Evolutionary conservation across 1,140 invertebrate genomes (phyloP), one percentile per base, ranked within the genome.

Genomic region (Telenomus remus): DNA sequence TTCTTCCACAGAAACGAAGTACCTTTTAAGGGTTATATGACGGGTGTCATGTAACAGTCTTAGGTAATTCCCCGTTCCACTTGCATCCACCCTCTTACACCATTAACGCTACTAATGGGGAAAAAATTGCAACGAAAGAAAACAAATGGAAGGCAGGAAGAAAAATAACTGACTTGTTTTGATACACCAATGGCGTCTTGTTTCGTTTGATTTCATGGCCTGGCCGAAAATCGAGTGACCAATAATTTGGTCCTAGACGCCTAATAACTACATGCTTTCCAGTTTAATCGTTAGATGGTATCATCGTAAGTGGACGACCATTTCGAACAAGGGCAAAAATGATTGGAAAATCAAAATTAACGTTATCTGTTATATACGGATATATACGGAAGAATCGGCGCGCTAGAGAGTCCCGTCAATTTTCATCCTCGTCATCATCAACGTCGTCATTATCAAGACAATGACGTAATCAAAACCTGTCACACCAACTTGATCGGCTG

Each of bases 61-160:
- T 34, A 16, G 48, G 66, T 75, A 63, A 69, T 75, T 47, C 49
- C 48, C 42, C 59, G 44, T 49, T 53, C 33, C 35, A 42, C 44
- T 57, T 16, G 33, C 47, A 56, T 47, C 44, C 27, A 59, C 64
- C 59, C 59, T 75, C 64, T 69, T 75, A 60, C 33, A 49, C 59
- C 63, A 75, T 75, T 75, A 75, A 63, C 46, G 71, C 14, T 48
- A 46, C 71, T 75, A 75, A 75, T 75, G 64, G 71, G 50, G 50
- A 37, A 75, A 75, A 75, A 75, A 68, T 68, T 43, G 63, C 43
- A 63, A 50, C 57, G 51, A 68, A 59, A 53, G 27, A 53, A 68
- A 68, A 51, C 71, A 75, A 75, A 69, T 69, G 39, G 47, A 51
- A 44, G 59, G 51, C 44, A 1, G 44, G 14, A 12, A n/a, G n/a